Conservation (phyloP, 2,797 vertebrate genomes). For the Pteropus rufus region DNA sequence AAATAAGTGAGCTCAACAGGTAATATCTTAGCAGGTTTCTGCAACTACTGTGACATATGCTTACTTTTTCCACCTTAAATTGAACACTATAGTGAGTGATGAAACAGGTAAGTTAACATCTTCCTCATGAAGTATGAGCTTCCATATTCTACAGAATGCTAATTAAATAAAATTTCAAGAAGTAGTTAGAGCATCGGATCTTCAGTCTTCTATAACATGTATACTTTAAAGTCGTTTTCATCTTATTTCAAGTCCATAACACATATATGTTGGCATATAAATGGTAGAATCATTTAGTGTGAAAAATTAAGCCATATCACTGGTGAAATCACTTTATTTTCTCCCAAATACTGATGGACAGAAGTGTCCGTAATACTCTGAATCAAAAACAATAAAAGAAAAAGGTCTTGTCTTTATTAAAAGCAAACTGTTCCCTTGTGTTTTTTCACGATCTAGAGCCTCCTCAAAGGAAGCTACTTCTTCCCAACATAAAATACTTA, state of each 20-base stretch:
- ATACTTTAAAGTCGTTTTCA: background rate
- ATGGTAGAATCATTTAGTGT: background rate
- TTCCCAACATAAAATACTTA: background rate
- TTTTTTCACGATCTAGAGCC: background rate
- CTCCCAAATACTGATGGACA: background rate
- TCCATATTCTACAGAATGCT: constrained; percentile 48
- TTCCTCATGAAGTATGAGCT: constrained; percentile 49
- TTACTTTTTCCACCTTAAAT: background rate
- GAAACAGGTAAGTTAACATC: background rate
- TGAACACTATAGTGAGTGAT: constrained; percentile 43
- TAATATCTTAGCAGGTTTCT: background rate
- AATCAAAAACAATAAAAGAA: constrained; percentile 1
- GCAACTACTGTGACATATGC: background rate
- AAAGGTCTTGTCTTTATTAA: background rate
- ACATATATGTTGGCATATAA: background rate
- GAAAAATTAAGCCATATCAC: background rate
- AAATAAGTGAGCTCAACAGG: background rate
- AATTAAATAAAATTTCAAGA: constrained; percentile 62
- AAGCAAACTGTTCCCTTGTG: background rate
- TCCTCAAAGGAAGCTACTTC: background rate
- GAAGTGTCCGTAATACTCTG: background rate
- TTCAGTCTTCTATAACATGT: background rate
- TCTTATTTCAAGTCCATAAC: background rate
- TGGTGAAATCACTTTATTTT: background rate
- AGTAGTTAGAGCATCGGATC: background rate